Evolutionary conservation across 1,140 invertebrate species (phyloP).

Genomic region (Papilio polyxenes): DNA sequence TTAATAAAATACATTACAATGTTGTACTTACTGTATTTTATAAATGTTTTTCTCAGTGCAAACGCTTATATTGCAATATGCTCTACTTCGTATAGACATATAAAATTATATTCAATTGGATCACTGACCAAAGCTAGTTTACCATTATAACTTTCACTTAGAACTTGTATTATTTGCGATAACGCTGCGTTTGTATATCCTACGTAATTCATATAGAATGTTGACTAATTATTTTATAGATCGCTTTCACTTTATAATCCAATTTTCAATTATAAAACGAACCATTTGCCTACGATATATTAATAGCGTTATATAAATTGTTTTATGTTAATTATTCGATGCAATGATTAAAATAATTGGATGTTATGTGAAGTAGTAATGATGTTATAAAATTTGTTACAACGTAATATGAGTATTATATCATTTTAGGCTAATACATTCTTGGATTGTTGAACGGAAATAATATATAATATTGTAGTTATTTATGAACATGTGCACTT

Average conservation of each 20-base stretch:
- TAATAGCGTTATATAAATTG: background rate
- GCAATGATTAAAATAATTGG: conserved; percentile 34
- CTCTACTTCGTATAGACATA: conserved; percentile 10
- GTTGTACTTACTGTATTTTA: background rate
- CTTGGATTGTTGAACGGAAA: too few relatives aligned
- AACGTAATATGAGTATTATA: background rate
- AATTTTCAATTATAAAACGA: background rate
- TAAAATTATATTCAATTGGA: conserved; percentile 21
- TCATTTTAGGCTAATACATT: too few relatives aligned
- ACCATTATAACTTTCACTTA: conserved; percentile 24
- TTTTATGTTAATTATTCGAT: conserved; percentile 26
- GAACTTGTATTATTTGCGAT: conserved; percentile 22
- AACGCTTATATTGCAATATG: background rate
- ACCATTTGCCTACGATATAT: background rate
- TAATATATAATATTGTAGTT: too few relatives aligned
- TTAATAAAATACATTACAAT: background rate
- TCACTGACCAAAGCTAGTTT: conserved; percentile 7
- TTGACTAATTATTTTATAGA: background rate
- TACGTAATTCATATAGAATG: background rate
- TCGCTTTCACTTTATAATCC: background rate
- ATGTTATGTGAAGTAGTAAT: background rate
- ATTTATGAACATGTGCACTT: too few relatives aligned
- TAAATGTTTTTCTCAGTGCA: background rate
- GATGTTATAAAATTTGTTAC: background rate
- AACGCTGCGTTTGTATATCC: background rate